Evolutionary conservation across 2,888 invertebrate genomes (phyloP).

Genomic region (Rhingia campestris): DNA sequence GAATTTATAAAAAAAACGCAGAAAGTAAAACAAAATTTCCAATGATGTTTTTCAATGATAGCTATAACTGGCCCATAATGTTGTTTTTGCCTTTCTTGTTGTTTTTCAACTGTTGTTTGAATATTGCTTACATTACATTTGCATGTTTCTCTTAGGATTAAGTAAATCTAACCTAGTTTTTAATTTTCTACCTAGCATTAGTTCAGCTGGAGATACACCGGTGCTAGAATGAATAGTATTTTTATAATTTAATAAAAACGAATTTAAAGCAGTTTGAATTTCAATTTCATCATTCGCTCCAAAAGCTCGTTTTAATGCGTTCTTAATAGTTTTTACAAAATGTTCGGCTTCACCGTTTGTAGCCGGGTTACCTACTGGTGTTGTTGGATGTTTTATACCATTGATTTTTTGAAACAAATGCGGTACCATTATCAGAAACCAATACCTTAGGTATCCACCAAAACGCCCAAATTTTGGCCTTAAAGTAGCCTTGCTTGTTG

Average conservation of each 20-base stretch:
- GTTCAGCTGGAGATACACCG: conserved; percentile 16
- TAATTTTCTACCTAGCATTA: conserved; percentile 16
- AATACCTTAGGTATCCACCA: too few species aligned
- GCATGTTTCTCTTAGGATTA: conserved; percentile 29
- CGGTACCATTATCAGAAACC: too few species aligned
- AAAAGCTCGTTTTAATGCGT: conserved; percentile 21
- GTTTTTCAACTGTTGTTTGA: conserved; percentile 8
- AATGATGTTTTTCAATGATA: too few species aligned
- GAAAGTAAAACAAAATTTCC: too few species aligned
- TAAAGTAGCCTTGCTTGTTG: conserved; percentile 49
- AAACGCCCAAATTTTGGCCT: conserved; percentile 74
- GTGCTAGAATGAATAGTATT: conserved; percentile 28
- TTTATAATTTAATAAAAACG: conserved; percentile 21
- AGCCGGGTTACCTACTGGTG: conserved; percentile 10
- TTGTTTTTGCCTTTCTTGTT: conserved; percentile 10
- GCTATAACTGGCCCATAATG: too few species aligned
- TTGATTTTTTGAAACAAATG: conserved; percentile 74
- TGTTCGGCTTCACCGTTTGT: background rate
- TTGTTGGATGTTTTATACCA: conserved; percentile 25
- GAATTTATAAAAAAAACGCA: too few species aligned
- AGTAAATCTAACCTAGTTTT: conserved; percentile 20
- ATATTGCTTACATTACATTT: conserved; percentile 13
- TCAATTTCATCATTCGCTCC: conserved; percentile 3
- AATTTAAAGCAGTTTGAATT: conserved; percentile 9
- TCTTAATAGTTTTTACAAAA: conserved; percentile 15